phyloP scores from a whole-genome alignment of 2,113 vertebrate genomes.

The Elachura formosa region DNA sequence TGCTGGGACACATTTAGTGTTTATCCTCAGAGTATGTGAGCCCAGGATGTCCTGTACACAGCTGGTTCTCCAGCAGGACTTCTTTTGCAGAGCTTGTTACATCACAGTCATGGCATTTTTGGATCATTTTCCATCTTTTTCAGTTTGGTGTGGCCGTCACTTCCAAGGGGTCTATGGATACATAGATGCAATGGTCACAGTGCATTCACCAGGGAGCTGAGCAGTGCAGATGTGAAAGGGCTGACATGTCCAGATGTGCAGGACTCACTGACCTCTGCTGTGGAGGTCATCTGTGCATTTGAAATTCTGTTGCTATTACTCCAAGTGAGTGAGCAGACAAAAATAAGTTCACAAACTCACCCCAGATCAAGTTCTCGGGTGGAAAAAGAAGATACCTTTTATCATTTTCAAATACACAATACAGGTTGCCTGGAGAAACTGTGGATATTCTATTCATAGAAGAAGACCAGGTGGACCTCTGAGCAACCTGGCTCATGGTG shows the following conservation, averaged over 20 bases:
- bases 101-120: neutral
- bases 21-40: neutral
- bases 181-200: neutral
- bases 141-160: neutral
- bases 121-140: neutral
- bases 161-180: fast-evolving
- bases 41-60: neutral
- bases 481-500: neutral
- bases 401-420: neutral
- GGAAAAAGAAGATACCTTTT: neutral
- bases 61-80: neutral
- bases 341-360: neutral
- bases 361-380: neutral
- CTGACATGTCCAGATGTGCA: neutral
- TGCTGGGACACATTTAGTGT: neutral
- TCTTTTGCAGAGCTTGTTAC: neutral
- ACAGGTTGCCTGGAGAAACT: neutral
- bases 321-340: neutral
- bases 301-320: neutral
- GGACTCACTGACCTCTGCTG: neutral
- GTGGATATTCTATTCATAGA: neutral
- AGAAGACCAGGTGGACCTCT: neutral
- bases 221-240: neutral
- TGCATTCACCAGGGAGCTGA: neutral
- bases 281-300: neutral